Evolutionary conservation across 2,797 vertebrate species (phyloP).

Genomic region (Phoxinus dragarum): DNA sequence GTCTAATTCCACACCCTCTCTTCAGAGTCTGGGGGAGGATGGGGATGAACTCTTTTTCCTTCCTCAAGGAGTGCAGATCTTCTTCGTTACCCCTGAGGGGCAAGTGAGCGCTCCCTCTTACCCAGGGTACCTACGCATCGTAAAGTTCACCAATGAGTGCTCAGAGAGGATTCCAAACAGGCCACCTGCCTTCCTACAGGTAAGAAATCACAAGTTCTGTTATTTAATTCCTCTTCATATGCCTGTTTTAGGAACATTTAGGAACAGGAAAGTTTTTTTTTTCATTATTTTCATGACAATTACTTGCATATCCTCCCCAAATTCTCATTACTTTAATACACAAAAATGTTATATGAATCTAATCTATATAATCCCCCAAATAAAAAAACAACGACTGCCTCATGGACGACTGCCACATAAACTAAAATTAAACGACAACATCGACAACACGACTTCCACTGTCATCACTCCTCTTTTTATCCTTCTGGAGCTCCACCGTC

Average conservation of each 20-base stretch:
- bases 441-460: too few relatives aligned
- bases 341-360: too few relatives aligned
- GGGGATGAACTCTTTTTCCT: conserved; percentile 91
- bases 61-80: conserved; percentile 94
- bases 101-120: conserved; percentile 96
- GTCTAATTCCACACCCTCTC: conserved; percentile 78
- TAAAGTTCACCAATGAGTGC: conserved; percentile 86
- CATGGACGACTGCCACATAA: not conserved
- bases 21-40: conserved; percentile 86
- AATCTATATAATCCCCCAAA: not conserved
- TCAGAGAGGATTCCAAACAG: conserved; percentile 76
- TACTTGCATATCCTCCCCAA: too few relatives aligned
- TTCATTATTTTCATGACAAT: too few relatives aligned
- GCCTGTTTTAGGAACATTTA: not conserved
- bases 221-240: not conserved
- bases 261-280: too few relatives aligned
- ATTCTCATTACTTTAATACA: too few relatives aligned
- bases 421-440: too few relatives aligned
- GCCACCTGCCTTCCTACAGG: conserved; percentile 95
- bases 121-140: conserved; percentile 93
- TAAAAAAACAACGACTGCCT: not conserved
- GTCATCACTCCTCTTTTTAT: too few relatives aligned
- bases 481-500: too few relatives aligned
- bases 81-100: conserved; percentile 93
- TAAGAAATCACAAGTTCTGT: conserved; percentile 65